Conservation (phyloP, 2,888 invertebrate species). For the Heliconius ethilla region DNA sequence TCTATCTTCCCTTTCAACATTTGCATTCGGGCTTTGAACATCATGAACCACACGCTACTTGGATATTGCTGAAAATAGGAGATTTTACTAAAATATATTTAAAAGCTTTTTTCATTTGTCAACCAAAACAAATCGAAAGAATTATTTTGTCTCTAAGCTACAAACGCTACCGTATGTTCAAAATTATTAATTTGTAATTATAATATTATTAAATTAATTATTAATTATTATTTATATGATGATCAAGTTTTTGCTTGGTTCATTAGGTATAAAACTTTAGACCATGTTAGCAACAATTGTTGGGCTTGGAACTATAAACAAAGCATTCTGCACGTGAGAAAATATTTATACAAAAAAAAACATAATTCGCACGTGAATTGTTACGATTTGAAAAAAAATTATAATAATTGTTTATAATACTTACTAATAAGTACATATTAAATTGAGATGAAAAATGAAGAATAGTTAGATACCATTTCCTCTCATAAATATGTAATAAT, state of each 20-base stretch:
- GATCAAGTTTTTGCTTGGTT: neutral
- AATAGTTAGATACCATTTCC: neutral
- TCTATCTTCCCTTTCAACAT: conserved; percentile 90
- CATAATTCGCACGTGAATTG: neutral
- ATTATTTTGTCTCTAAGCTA: too few relatives aligned
- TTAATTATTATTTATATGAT: too few relatives aligned
- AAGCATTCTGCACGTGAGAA: neutral
- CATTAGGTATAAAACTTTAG: neutral
- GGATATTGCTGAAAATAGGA: conserved; percentile 83
- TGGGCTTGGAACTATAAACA: neutral
- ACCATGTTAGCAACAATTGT: neutral
- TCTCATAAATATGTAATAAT: neutral
- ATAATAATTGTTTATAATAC: too few relatives aligned
- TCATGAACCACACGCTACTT: conserved; percentile 94
- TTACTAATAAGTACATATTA: neutral
- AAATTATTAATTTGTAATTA: too few relatives aligned
- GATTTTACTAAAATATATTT: too few relatives aligned
- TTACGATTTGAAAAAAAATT: neutral
- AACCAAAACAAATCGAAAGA: too few relatives aligned
- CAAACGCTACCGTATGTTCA: too few relatives aligned
- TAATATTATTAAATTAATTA: too few relatives aligned
- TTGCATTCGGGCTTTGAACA: conserved; percentile 93
- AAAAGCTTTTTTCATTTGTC: too few relatives aligned
- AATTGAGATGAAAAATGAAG: neutral
- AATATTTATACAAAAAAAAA: neutral